Base-by-base conservation (phyloP, 2,113 vertebrate genomes). In the Perccottus glenii region DNA sequence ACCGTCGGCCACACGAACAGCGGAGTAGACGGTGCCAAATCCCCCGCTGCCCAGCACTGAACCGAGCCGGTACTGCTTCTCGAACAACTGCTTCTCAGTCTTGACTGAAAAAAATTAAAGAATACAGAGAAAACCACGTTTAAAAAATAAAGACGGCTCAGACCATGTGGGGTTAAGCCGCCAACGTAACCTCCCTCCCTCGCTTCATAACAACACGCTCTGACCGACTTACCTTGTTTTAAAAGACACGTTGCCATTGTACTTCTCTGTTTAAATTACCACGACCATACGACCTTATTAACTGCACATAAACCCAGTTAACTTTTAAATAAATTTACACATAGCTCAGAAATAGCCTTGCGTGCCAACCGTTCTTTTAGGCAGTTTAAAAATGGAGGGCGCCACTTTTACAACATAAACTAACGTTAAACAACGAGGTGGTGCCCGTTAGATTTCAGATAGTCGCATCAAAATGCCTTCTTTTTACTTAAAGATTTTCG, bases 31-130 rank as follows among this genome's bases (percentile, higher is more conserved):
- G 0, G 95, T 96, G 68, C 96, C 96, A 66, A 98, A 98, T 1
- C 96, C 96, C 0, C 96, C 96, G 62, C 94, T 96, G 66, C 96
- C 96, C 79, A 98, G 88, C 45, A 96, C 95, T 5, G 95, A 89
- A 46, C 93, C 96, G 83, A 96, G 92, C 40, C 95, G 94, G 87
- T 98, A 98, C 16, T 94, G 75, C 81, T 96, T 96, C 73, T 98
- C 96, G 82, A 96, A 96, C 0, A 93, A 90, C 77, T 94, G 95
- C 87, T 92, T 94, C 70, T 98, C 96, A 44, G 85, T 62, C 90
- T 95, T 96, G 64, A 85, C 96, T 98, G 85, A 36, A 73, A 61
- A 42, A 61, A 5, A 35, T 19, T 9, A 14, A 49, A 6, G 44
- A 14, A 60, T 45, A 10, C 9, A 16, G n/a, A 16, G 5, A 46